Evolutionary conservation across 2,113 vertebrate species (phyloP).

Genomic region (Anser cygnoides): DNA sequence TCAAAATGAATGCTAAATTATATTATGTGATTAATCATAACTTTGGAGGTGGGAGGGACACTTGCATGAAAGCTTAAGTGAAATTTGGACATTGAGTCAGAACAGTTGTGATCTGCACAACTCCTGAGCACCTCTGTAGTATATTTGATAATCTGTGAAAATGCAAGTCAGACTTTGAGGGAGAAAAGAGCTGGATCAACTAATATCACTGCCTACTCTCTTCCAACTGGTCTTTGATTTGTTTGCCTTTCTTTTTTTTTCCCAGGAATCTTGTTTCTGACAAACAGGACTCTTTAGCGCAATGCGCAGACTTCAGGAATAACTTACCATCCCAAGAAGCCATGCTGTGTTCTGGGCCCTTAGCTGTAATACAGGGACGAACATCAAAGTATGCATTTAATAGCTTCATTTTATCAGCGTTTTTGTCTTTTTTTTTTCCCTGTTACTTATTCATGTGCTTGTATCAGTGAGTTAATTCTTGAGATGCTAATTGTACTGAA

Average conservation of each 20-base stretch:
- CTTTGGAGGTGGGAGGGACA: not conserved
- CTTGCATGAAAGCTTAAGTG: not conserved
- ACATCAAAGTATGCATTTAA: conserved; percentile 84
- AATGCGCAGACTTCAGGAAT: conserved; percentile 95
- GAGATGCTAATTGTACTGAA: not conserved
- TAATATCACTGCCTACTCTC: not conserved
- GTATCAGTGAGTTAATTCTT: not conserved
- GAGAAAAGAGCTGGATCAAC: not conserved
- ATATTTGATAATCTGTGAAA: not conserved
- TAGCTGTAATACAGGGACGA: conserved; percentile 93
- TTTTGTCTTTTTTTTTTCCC: not conserved
- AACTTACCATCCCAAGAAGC: conserved; percentile 90
- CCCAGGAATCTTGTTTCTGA: conserved; percentile 94
- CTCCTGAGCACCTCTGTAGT: not conserved
- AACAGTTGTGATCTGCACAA: not conserved
- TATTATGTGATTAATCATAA: not conserved
- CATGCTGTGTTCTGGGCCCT: conserved; percentile 88
- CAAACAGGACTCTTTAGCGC: conserved; percentile 92
- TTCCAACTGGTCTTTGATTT: not conserved
- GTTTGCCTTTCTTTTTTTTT: not conserved
- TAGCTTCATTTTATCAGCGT: fast-evolving
- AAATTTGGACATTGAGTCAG: not conserved
- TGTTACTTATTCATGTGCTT: not conserved
- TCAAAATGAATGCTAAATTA: not conserved
- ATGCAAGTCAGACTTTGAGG: not conserved